Evolutionary conservation across 2,797 vertebrate species (phyloP).

Genomic region (Bucorvus abyssinicus): DNA sequence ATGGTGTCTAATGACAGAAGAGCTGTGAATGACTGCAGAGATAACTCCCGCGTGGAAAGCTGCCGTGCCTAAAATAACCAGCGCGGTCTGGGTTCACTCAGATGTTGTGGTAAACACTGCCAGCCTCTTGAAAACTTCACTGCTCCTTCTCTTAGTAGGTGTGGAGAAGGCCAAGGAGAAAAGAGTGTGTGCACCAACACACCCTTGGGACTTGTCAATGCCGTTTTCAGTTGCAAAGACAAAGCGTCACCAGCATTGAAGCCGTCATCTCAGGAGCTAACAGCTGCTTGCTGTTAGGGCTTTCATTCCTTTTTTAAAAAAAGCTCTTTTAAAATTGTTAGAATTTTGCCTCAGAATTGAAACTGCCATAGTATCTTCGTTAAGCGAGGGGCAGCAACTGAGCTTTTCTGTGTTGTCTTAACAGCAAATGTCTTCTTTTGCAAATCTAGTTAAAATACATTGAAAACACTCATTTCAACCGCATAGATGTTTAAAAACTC

Average conservation of each 20-base stretch:
- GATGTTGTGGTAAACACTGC: background rate
- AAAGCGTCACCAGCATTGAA: background rate
- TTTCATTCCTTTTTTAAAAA: background rate
- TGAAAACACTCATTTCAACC: background rate
- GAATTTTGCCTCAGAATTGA: background rate
- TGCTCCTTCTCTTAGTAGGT: background rate
- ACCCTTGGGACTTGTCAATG: background rate
- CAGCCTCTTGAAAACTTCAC: background rate
- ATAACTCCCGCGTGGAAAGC: background rate
- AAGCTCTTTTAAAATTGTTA: background rate
- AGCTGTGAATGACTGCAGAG: background rate
- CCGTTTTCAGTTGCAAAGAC: background rate
- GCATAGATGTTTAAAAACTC: background rate
- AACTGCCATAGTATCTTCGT: background rate
- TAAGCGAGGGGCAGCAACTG: background rate
- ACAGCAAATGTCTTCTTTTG: constrained; percentile 9
- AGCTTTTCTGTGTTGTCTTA: background rate
- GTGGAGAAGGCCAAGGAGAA: background rate
- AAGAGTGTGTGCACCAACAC: background rate
- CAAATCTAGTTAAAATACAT: background rate
- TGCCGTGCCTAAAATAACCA: background rate
- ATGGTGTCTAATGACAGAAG: background rate
- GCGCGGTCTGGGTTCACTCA: background rate
- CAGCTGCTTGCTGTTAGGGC: background rate
- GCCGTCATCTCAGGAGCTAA: background rate